Percentiles rank a stretch among this genome's conserved stretches.
These are phyloP conservation scores for Tragelaphus strepsiceros DNA, from an alignment of 2,113 vertebrate species.

Conservation along the genomic window DNA sequence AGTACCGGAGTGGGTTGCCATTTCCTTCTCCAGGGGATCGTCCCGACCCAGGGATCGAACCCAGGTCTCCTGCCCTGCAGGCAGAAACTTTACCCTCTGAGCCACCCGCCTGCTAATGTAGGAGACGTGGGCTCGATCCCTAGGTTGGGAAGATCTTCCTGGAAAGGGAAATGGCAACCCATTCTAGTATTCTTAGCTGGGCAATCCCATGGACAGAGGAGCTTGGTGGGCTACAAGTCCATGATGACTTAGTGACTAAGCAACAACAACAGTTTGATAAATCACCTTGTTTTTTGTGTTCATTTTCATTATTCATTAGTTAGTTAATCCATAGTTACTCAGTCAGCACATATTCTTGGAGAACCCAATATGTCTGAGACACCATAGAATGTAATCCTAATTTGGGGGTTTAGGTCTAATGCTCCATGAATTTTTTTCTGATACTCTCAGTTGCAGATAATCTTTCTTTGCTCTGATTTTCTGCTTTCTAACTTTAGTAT, in stretches of 20 bases:
- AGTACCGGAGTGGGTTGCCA: background rate
- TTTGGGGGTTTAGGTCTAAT: background rate
- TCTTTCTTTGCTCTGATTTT: background rate
- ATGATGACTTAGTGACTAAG: background rate
- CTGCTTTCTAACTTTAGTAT: background rate
- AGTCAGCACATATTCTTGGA: background rate
- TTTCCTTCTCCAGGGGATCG: background rate
- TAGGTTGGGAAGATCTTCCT: background rate
- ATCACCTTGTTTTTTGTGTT: background rate
- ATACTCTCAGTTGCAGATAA: background rate
- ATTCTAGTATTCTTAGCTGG: background rate
- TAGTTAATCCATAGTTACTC: background rate
- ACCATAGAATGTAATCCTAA: background rate
- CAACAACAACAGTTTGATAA: background rate
- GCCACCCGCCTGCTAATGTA: background rate
- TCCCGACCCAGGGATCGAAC: background rate
- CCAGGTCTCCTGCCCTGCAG: background rate
- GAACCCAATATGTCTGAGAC: background rate
- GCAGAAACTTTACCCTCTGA: background rate
- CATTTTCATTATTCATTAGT: background rate
- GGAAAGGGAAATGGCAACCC: background rate
- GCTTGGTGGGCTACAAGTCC: background rate
- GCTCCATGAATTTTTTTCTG: background rate
- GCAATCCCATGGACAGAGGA: background rate
- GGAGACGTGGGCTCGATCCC: background rate